Percentiles rank a stretch among this genome's conserved stretches.
Evolutionary conservation across 1,140 invertebrate genomes (phyloP).

Genomic region (Stegodyphus mimosarum): DNA sequence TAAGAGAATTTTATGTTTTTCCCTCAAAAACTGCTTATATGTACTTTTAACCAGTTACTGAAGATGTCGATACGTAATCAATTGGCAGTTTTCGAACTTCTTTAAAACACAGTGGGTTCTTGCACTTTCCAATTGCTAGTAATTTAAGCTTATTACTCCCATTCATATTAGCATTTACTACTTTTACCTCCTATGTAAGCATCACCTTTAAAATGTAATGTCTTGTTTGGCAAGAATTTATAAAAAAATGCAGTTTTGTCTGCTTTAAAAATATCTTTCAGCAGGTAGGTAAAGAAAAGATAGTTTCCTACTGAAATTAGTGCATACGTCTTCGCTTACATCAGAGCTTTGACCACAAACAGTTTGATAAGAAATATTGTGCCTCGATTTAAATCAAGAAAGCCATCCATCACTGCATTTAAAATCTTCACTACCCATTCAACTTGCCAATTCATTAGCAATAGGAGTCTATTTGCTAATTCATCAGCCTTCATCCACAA

Average conservation of each 20-base stretch:
- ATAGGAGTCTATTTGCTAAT: too few relatives aligned
- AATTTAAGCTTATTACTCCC: background rate
- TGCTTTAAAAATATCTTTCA: background rate
- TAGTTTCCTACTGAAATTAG: too few relatives aligned
- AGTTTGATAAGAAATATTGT: too few relatives aligned
- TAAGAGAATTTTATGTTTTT: background rate
- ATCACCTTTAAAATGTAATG: background rate
- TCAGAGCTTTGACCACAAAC: too few relatives aligned
- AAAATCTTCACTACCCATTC: too few relatives aligned
- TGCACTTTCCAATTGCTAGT: background rate
- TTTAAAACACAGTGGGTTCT: background rate
- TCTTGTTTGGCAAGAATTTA: background rate
- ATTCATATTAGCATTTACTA: background rate
- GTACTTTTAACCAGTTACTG: background rate
- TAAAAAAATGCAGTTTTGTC: background rate
- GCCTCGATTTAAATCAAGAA: too few relatives aligned
- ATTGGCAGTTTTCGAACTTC: background rate
- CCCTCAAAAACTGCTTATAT: background rate
- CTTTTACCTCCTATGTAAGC: background rate
- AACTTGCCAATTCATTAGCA: too few relatives aligned
- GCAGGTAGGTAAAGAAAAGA: too few relatives aligned
- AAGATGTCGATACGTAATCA: background rate
- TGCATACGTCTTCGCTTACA: too few relatives aligned
- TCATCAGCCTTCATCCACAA: too few relatives aligned
- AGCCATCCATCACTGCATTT: too few relatives aligned